Evolutionary conservation across 2,888 invertebrate genomes (phyloP).

Genomic region (Cephus rjabovi): DNA sequence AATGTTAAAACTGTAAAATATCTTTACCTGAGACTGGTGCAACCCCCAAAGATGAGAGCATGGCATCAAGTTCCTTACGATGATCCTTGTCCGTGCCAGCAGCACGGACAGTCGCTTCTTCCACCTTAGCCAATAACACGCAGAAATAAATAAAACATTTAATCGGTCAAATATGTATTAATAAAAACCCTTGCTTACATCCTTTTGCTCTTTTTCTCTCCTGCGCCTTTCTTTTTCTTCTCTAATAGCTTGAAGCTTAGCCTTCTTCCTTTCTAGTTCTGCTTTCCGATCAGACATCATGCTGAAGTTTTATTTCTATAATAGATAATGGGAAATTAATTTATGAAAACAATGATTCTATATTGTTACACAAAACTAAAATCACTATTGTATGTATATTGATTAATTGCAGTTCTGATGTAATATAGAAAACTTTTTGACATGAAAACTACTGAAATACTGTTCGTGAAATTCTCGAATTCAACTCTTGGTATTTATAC

Average conservation of each 20-base stretch:
- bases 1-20: neutral
- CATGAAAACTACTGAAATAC: neutral
- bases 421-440: neutral
- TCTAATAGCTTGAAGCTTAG: conserved; percentile 87
- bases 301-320: conserved; percentile 26
- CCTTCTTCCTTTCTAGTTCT: conserved; percentile 93
- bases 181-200: conserved; percentile 71
- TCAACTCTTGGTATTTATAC: neutral
- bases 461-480: neutral
- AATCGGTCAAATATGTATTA: conserved; percentile 5
- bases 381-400: neutral
- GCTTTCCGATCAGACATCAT: conserved; percentile 89
- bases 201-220: conserved; percentile 88
- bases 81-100: conserved; percentile 68
- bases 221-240: conserved; percentile 90
- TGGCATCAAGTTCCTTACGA: conserved; percentile 83
- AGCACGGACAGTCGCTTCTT: conserved; percentile 66
- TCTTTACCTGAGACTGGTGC: conserved; percentile 80
- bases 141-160: neutral
- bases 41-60: conserved; percentile 87
- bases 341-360: neutral
- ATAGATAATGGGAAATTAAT: conserved; percentile 1
- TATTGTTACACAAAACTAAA: neutral
- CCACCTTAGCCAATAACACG: conserved; percentile 54
- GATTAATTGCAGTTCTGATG: neutral